These are phyloP conservation scores for Typhlichthys eigenmanni DNA, from an alignment of 2,797 vertebrate genomes.

Conservation along the genomic window DNA sequence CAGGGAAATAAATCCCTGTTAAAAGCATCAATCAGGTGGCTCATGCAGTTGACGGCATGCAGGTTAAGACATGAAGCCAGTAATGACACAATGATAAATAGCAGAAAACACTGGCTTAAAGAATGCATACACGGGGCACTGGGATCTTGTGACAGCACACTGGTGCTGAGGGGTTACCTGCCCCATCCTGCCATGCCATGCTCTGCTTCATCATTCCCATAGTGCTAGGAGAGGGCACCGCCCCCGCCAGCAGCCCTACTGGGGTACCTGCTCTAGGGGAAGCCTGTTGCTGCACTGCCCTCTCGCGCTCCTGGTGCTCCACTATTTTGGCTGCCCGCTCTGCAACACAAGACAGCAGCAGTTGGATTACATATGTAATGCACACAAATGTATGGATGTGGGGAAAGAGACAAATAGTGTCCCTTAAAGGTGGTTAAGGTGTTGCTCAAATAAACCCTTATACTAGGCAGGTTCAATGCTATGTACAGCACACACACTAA, in stretches of 20 bases:
- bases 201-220: slow-evolving; percentile 99
- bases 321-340: slow-evolving; percentile 99
- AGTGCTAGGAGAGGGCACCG: slow-evolving; percentile 96
- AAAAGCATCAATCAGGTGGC: slow-evolving; percentile 33
- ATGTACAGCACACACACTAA: no score
- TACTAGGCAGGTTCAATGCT: no score
- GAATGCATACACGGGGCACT: slow-evolving; percentile 29
- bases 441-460: no score
- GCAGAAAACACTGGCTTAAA: slow-evolving; percentile 33
- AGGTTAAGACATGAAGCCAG: slow-evolving; percentile 35
- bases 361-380: no score
- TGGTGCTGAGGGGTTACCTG: slow-evolving; percentile 80
- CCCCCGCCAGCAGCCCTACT: slow-evolving; percentile 95
- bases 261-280: slow-evolving; percentile 99
- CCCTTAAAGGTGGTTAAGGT: no score
- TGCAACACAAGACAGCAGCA: slow-evolving; percentile 63
- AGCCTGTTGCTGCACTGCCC: slow-evolving; percentile 89
- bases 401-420: no score
- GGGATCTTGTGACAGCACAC: slow-evolving; percentile 55
- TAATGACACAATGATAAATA: slow-evolving; percentile 29
- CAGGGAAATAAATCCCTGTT: slow-evolving; percentile 50
- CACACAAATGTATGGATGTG: no score
- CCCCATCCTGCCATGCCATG: slow-evolving; percentile 75
- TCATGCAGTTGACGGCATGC: slow-evolving; percentile 69
- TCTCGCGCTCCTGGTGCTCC: slow-evolving; percentile 97